Evolutionary conservation across 2,113 vertebrate species (phyloP).

Genomic region (Anolis sagrei): DNA sequence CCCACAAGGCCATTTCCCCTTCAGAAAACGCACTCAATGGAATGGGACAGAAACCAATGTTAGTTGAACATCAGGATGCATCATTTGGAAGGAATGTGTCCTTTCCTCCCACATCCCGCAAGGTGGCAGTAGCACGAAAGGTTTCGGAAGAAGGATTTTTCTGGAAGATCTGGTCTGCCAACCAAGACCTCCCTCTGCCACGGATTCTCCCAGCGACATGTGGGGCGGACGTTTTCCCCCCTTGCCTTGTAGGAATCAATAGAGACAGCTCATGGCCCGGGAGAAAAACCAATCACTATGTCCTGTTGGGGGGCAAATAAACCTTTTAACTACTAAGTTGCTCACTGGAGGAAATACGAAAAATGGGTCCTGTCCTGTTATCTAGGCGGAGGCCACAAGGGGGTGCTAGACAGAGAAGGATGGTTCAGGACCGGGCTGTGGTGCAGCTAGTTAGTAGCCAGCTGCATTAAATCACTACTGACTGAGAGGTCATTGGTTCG

Average conservation of each 20-base stretch:
- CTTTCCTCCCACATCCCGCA: constrained; percentile 45
- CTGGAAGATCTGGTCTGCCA: constrained; percentile 74
- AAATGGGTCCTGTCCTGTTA: too few species aligned
- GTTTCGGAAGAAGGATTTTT: constrained; percentile 66
- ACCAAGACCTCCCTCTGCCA: too few species aligned
- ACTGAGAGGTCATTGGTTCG: too few species aligned
- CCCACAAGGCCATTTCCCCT: too few species aligned
- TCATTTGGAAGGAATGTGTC: accelerated
- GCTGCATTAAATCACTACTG: too few species aligned
- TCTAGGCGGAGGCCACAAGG: too few species aligned
- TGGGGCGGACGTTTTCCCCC: not conserved
- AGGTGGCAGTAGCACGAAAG: constrained; percentile 72
- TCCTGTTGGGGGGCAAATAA: not conserved
- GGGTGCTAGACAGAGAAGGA: too few species aligned
- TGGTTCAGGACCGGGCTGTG: too few species aligned
- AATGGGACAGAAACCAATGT: too few species aligned
- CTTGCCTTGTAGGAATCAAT: not conserved
- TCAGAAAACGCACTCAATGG: too few species aligned
- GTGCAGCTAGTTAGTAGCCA: too few species aligned
- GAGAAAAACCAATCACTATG: too few species aligned
- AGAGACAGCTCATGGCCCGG: not conserved
- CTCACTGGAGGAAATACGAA: not conserved
- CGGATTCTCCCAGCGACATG: not conserved
- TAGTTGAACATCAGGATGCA: not conserved
- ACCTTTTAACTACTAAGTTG: not conserved